These are phyloP conservation scores for Drosophila kokeensis DNA, from an alignment of 2,888 invertebrate genomes.

Conservation along the genomic window DNA sequence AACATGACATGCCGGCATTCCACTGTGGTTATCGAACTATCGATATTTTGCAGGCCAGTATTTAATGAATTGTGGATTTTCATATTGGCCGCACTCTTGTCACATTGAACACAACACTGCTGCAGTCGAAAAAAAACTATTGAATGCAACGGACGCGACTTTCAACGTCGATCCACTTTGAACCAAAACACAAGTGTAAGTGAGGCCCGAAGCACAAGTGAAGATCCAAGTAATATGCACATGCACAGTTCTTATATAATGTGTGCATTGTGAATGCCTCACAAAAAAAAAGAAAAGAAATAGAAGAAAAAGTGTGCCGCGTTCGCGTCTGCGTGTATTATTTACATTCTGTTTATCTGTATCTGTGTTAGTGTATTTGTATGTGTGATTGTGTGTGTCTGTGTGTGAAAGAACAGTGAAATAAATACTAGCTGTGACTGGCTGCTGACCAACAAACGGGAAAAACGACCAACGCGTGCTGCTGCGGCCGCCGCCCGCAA, in stretches of 20 bases:
- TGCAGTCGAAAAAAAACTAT: constrained; percentile 60
- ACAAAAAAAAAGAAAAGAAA: constrained; percentile 13
- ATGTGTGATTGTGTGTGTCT: constrained; percentile 12
- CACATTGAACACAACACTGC: constrained; percentile 33
- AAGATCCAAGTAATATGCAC: constrained; percentile 57
- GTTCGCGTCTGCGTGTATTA: constrained; percentile 16
- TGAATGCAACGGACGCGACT: constrained; percentile 32
- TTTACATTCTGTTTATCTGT: constrained; percentile 18
- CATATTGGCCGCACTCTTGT: constrained; percentile 15
- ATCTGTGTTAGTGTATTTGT: constrained; percentile 15
- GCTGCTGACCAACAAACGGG: constrained; percentile 53
- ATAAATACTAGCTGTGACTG: constrained; percentile 34
- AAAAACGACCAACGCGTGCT: constrained; percentile 72
- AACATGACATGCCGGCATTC: not conserved
- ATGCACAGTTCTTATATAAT: constrained; percentile 56
- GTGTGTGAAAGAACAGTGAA: constrained; percentile 45
- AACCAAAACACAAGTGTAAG: constrained; percentile 74
- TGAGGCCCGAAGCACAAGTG: constrained; percentile 54
- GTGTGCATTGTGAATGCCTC: constrained; percentile 41
- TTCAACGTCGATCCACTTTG: constrained; percentile 27
- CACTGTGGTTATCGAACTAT: not conserved
- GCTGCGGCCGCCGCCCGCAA: constrained; percentile 59
- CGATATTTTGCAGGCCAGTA: not conserved
- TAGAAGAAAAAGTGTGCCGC: constrained; percentile 12
- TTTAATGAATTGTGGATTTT: constrained; percentile 1